A percentile compares a stretch with the other conserved stretches of the same genome.
phyloP scores from a whole-genome alignment of 2,888 invertebrate genomes.

The Mythimna loreyi region DNA sequence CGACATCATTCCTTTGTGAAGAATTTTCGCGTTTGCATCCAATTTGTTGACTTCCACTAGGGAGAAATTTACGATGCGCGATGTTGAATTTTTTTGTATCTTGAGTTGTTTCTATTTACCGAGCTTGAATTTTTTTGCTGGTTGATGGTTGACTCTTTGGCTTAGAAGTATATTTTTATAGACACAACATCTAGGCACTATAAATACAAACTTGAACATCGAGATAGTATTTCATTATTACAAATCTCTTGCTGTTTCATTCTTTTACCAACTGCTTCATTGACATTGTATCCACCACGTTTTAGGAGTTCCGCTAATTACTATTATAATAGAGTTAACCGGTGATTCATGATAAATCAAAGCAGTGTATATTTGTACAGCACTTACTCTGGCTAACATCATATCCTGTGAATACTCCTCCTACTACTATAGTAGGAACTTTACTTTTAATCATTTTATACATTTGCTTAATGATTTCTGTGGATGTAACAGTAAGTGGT shows the following conservation, averaged over 20 bases:
- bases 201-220: too few relatives aligned
- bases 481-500: constrained; percentile 96
- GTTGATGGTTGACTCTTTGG: background rate
- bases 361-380: constrained; percentile 97
- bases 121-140: too few relatives aligned
- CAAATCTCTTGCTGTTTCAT: constrained; percentile 82
- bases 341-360: constrained; percentile 96
- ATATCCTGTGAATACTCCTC: constrained; percentile 98
- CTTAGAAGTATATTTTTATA: too few relatives aligned
- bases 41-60: too few relatives aligned
- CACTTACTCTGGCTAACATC: constrained; percentile 97
- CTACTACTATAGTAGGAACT: constrained; percentile 98
- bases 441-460: constrained; percentile 94
- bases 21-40: too few relatives aligned
- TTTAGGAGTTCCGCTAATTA: constrained; percentile 93
- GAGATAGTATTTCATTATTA: too few relatives aligned
- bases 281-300: constrained; percentile 93
- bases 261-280: constrained; percentile 94
- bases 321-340: constrained; percentile 94
- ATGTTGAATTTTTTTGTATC: too few relatives aligned
- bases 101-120: too few relatives aligned
- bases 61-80: too few relatives aligned
- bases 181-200: too few relatives aligned
- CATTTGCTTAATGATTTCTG: constrained; percentile 96
- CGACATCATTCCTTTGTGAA: too few relatives aligned